Evolutionary conservation across 2,888 invertebrate species (phyloP).

Genomic region (Carpatolechia fugitivella): DNA sequence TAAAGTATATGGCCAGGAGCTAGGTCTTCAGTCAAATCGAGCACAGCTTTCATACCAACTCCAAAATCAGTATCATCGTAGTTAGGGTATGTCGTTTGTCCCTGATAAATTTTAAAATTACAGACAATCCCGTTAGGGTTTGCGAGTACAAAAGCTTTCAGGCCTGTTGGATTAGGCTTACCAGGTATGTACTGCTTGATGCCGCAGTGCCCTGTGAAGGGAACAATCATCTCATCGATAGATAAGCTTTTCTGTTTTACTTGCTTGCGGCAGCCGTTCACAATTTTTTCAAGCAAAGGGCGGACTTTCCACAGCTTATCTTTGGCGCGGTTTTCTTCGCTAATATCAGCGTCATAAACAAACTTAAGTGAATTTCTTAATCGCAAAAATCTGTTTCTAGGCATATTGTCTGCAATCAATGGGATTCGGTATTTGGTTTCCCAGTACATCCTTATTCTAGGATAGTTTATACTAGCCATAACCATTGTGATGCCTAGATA

Average conservation of each 20-base stretch:
- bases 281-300: slow-evolving; percentile 8
- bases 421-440: slow-evolving; percentile 9
- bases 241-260: slow-evolving; percentile 8
- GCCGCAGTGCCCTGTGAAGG: slow-evolving; percentile 19
- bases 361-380: no score
- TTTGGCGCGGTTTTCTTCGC: not conserved
- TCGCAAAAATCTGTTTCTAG: slow-evolving; percentile 14
- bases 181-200: slow-evolving; percentile 22
- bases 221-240: slow-evolving; percentile 25
- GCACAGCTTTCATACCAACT: slow-evolving; percentile 21
- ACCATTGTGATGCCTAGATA: not conserved
- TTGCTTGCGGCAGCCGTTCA: slow-evolving; percentile 8
- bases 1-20: slow-evolving; percentile 23
- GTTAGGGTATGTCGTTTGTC: slow-evolving; percentile 18
- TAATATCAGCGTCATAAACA: slow-evolving; percentile 11
- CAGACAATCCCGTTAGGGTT: slow-evolving; percentile 21
- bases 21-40: slow-evolving; percentile 18
- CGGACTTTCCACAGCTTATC: slow-evolving; percentile 18
- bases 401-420: slow-evolving; percentile 12
- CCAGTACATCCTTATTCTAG: slow-evolving; percentile 14
- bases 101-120: slow-evolving; percentile 23
- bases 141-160: slow-evolving; percentile 27
- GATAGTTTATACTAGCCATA: not conserved
- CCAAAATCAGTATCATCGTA: slow-evolving; percentile 10
- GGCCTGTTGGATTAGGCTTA: slow-evolving; percentile 23